Evolutionary conservation across 37 sponge, comb jelly and placozoan genomes (phyloP), one percentile per base, ranked within the genome.

Genomic region (Cladorhizidae sp.): DNA sequence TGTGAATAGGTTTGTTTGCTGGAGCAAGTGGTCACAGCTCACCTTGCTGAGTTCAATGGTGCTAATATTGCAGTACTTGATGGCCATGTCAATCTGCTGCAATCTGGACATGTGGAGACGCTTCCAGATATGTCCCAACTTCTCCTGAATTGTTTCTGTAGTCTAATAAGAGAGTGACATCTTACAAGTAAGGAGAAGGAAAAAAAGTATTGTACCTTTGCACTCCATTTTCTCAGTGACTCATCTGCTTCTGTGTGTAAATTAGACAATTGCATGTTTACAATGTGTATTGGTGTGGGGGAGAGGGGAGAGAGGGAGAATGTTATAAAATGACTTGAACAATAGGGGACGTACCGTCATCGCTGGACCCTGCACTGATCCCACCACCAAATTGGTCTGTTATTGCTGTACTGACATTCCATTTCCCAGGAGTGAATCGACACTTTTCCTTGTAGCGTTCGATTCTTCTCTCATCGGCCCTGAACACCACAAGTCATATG

Each of bases 331-430:
- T n/a, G n/a, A n/a, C n/a, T n/a, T n/a, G n/a, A n/a, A n/a, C n/a
- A n/a, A n/a, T n/a, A n/a, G n/a, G n/a, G 49, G 5, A 15, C 54
- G 41, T 70, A 78, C 87, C 82, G 68, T 74, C 82, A 45, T 79
- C 75, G 85, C 75, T 74, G 52, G 76, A 43, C 50, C 67, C 33
- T 14, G 61, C 17, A 6, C 87, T 80, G 20, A 94, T 94, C 49
- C 88, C 89, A 18, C 88, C 67, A 17, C 95, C 98, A 17, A 97
- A 79, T 41, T 95, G 93, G 25, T 95, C 98, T 93, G 94, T 95
- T 42, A 82, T 37, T 25, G 94, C 85, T 2, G 98, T 69, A 35
- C 92, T 92, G 17, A 87, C 95, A 85, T 97, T 97, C 98, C 98
- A 97, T 62, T 62, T 59, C 21, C 98, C 98, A 26, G 63, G 36